Base-by-base conservation (phyloP, 2,888 invertebrate species). In the Torymus tubicola region DNA sequence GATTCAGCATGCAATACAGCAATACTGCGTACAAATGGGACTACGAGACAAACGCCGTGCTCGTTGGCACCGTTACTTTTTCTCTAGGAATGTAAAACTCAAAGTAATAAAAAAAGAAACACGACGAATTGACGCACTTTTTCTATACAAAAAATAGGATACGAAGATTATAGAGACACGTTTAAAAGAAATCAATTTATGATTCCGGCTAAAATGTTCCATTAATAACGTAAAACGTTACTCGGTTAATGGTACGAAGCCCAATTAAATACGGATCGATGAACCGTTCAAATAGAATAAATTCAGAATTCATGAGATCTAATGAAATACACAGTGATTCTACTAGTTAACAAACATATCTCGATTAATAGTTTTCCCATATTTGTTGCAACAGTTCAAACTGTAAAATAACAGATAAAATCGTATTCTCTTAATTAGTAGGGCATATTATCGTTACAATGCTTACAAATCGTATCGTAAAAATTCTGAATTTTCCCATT, bases 1-100 rank as follows among this genome's bases (percentile, higher is more conserved):
- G 18, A 65, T 70, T 61, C 65, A 81, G 74, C 57, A 52, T 72
- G 76, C 77, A 68, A 67, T 68, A 52, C 13, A 78, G 81, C 75
- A 71, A 78, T 78, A 78, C 74, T 81, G 71, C 61, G 16, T 60
- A 64, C 42, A 71, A 69, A 71, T 71, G 61, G 67, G 58, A 63
- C 61, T 78, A 77, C 81, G 65, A 77, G 77, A 50, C 58, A 14
- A 42, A 60, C 18, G 13, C 42, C 57, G 64, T 64, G 61, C 64
- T 77, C 76, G 57, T 75, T 72, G 55, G 70, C 63, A 69, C 70
- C 70, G 14, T 73, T 52, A 16, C 42, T 77, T 70, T 81, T 42
- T 53, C 74, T 64, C 55, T 81, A 82, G 81, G 83, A 81, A 80
- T 84, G 81, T 75, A 71, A 71, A 71, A 78, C 13, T 78, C 53